Evolutionary conservation across 2,113 vertebrate genomes (phyloP), one percentile per base, ranked within the genome.

Genomic region (Orthonyx spaldingii): DNA sequence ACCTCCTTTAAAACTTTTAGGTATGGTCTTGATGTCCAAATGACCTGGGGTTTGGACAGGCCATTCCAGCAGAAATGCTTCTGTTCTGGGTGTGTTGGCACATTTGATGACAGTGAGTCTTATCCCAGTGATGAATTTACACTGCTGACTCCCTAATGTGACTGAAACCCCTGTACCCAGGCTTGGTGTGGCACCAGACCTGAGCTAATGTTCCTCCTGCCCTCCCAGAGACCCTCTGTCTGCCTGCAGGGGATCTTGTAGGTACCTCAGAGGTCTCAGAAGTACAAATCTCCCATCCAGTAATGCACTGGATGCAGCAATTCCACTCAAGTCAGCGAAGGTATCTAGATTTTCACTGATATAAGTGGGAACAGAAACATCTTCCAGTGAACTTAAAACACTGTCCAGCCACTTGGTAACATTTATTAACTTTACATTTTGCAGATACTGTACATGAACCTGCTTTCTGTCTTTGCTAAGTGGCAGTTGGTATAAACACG

Each of bases 401-500:
- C 44, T 55, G n/a, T 28, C 10, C 88, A 84, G 86, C 74, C 3
- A 1, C 60, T 61, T 66, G 1, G 2, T 75, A 75, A 70, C 20
- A 50, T 92, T 71, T 60, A 78, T 71, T 64, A 75, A 44, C 80
- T 92, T 90, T 87, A 94, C 86, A 70, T 93, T 91, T 80, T 93
- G 86, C 96, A 96, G 96, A 93, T 78, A 24, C 53, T 72, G 41
- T 76, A 5, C 22, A 35, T 65, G 82, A 94, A 91, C 84, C 92
- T 94, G 95, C 13, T 33, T 89, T 82, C 1, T 94, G 57, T 96
- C 86, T 91, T 22, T 46, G 60, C 44, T 39, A 76, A 95, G 65
- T 93, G 90, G 84, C 92, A 94, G 72, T 3, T 89, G 74, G 24
- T 78, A 12, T 96, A 96, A 96, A 95, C 90, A 92, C 5, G 30